Evolutionary conservation across 1,140 invertebrate species (phyloP), one percentile per base, ranked within the genome.

Genomic region (Cotesia chilonis): DNA sequence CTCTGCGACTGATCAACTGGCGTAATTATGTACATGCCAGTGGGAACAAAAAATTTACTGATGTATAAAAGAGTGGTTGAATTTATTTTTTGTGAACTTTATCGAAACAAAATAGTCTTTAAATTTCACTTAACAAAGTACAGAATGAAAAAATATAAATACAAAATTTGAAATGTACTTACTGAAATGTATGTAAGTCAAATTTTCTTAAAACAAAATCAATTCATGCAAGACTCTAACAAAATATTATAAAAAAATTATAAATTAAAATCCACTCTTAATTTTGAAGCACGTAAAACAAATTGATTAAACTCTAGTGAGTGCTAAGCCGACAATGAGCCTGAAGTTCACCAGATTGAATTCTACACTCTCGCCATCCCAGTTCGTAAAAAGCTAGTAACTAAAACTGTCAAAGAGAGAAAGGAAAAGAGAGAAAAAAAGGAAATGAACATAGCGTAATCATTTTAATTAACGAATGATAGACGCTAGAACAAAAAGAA

Each of bases 271-370:
- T 35, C 57, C 2, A 54, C 3, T 47, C 2, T 51, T 70, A 14
- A 61, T 63, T 70, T 70, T 64, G 9, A 61, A 51, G 69, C 41
- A 63, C 14, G 59, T 20, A 41, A 57, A 38, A 37, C 36, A 70
- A 70, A 70, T 70, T 70, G 69, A 70, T 70, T 70, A 64, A 70
- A 70, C 20, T 10, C 41, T 47, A 17, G 17, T 17, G 41, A 47
- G 41, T 47, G 5, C 69, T 28, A 70, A 41, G 59, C 14, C 59
- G 63, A 60, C 69, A 70, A 70, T 35, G 69, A 54, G 59, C 54
- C 12, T 61, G 36, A 6, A 28, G 60, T 59, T 63, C 69, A 61
- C 41, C 37, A 70, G 69, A 70, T 70, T 70, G 69, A 59, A 70
- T 70, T 70, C 59, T 17, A 54, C 60, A 61, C 64, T 70, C 69